A percentile compares a stretch with the other conserved stretches of the same genome.
These are phyloP conservation scores for Harpalus rubripes DNA, from an alignment of 2,888 invertebrate species.

Conservation along the genomic window DNA sequence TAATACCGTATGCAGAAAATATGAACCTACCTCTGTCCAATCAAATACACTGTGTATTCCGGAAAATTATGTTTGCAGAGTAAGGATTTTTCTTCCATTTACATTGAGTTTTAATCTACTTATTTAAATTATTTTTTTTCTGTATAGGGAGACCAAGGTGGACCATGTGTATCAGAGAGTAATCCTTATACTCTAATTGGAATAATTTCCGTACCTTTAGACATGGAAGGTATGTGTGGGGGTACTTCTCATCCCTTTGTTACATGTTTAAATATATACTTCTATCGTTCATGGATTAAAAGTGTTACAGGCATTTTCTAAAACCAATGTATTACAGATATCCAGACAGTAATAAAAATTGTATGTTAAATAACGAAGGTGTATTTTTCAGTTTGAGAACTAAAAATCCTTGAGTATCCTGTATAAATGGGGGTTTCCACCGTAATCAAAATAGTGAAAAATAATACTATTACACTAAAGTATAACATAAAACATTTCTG, in stretches of 20 bases:
- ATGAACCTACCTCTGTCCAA: too few species aligned
- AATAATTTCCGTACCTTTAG: slow-evolving; percentile 15
- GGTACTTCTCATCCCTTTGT: background rate
- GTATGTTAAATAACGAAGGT: too few species aligned
- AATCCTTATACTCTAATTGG: slow-evolving; percentile 30
- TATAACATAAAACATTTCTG: too few species aligned
- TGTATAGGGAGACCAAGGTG: slow-evolving; percentile 42
- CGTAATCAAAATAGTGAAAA: too few species aligned
- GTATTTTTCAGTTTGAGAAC: too few species aligned
- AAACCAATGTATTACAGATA: too few species aligned
- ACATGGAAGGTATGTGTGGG: slow-evolving; percentile 16
- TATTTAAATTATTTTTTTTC: slow-evolving; percentile 6
- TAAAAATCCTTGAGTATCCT: too few species aligned
- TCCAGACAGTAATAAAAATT: too few species aligned
- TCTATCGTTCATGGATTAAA: background rate
- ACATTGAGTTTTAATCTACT: background rate
- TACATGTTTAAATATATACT: slow-evolving; percentile 4
- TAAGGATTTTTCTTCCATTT: background rate
- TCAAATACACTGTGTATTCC: too few species aligned
- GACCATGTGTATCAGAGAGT: background rate
- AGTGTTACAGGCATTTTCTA: background rate
- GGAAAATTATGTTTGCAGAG: background rate
- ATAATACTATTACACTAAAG: too few species aligned
- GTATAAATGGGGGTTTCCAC: too few species aligned
- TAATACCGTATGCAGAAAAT: too few species aligned